Evolutionary conservation across 2,113 vertebrate species (phyloP), one percentile per base, ranked within the genome.

Genomic region (Polypterus senegalus): DNA sequence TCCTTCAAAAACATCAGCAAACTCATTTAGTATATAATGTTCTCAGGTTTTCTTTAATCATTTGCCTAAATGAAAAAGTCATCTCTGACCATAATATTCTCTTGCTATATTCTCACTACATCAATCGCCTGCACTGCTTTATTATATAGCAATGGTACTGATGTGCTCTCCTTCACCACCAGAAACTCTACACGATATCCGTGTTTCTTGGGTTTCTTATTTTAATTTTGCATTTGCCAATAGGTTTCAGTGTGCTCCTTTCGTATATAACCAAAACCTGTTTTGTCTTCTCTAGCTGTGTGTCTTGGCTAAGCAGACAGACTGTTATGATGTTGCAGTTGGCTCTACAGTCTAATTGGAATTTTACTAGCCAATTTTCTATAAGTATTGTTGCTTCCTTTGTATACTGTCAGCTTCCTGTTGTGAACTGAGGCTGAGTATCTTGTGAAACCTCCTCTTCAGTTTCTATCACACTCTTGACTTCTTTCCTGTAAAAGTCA

Each of bases 341-440:
- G 56, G 48, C 65, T 3, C 69, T 61, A 66, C 65, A 67, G n/a
- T 71, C 65, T 54, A 55, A 58, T 7, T 73, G 62, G 54, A 67
- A 67, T 27, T 65, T 60, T 4, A 62, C 48, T 45, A 54, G 45
- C 4, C 66, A 10, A 3, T 63, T 60, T 5, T 49, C 60, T n/a
- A 62, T 5, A 5, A 62, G 43, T 56, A 67, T 67, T 1, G 51
- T 53, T n/a, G 47, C 56, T 27, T 27, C 27, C 27, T 27, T 27
- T 27, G 27, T 27, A 27, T 27, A 27, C 27, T 27, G 27, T 27
- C 27, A 1, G 27, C 27, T 27, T 27, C 27, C 27, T 27, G 27
- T 27, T 27, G 27, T 27, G 27, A 27, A 27, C 27, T 27, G 27
- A 27, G 27, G 27, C 27, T 27, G 27, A 27, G 27, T 27, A 27